phyloP scores from a whole-genome alignment of 2,113 vertebrate genomes.

The Xerus inauris region DNA sequence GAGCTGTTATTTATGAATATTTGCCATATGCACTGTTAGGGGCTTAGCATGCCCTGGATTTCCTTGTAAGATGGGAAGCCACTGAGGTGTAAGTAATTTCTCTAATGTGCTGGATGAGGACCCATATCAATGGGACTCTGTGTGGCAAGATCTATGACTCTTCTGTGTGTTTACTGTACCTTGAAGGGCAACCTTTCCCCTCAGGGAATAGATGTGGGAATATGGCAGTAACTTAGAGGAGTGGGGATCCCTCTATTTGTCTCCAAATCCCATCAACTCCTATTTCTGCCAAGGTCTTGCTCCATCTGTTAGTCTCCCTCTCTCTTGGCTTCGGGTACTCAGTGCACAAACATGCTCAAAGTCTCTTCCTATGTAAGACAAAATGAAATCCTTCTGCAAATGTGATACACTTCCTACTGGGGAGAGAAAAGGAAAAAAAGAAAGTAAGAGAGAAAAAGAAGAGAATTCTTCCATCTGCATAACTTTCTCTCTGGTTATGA shows the following conservation, averaged over 20 bases:
- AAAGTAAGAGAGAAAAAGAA: not conserved
- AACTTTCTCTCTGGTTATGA: not conserved
- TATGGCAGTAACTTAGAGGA: not conserved
- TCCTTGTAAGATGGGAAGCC: not conserved
- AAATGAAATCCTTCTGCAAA: not conserved
- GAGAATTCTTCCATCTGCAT: not conserved
- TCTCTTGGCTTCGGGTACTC: not conserved
- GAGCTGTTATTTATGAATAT: not conserved
- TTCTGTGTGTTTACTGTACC: not conserved
- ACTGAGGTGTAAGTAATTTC: not conserved
- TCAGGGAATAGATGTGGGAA: not conserved
- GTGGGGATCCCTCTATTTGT: not conserved
- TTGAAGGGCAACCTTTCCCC: not conserved
- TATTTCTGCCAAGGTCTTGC: slow-evolving; percentile 47
- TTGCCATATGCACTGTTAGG: not conserved
- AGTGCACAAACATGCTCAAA: not conserved
- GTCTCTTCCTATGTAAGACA: not conserved
- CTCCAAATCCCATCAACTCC: not conserved
- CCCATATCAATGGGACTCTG: not conserved
- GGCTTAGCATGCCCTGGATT: not conserved
- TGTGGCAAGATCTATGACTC: not conserved
- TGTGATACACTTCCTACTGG: not conserved
- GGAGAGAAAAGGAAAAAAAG: not conserved
- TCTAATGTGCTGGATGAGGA: not conserved
- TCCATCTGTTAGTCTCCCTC: slow-evolving; percentile 37